Conservation (phyloP, 2,888 invertebrate genomes). For the Pocota personata region DNA sequence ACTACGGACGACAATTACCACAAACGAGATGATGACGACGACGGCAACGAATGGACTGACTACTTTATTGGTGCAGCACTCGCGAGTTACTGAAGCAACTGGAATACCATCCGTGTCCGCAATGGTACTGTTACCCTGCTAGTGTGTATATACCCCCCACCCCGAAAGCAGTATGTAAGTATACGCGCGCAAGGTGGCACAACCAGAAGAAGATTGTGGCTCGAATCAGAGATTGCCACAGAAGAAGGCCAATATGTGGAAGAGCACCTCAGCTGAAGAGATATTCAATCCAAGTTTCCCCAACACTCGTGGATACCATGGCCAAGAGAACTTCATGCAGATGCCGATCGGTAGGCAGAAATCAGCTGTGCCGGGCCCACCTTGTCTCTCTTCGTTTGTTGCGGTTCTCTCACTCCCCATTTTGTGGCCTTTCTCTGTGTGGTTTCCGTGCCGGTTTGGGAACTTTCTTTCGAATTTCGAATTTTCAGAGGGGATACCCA, state of each 20-base stretch:
- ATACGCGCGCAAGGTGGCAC: conserved; percentile 49
- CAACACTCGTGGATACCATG: background rate
- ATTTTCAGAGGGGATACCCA: conserved; percentile 24
- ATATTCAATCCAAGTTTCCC: conserved; percentile 18
- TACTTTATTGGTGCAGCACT: conserved; percentile 68
- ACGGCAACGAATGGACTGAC: conserved; percentile 55
- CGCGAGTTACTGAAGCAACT: conserved; percentile 73
- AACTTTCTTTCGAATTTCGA: conserved; percentile 70
- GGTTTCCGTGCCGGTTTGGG: conserved; percentile 28
- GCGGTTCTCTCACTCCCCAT: background rate
- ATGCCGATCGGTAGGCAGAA: background rate
- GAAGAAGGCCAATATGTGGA: conserved; percentile 8
- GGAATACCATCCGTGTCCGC: conserved; percentile 66
- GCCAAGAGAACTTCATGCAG: background rate
- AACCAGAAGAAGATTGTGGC: conserved; percentile 56
- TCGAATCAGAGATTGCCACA: conserved; percentile 42
- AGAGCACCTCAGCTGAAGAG: conserved; percentile 40
- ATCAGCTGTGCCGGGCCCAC: conserved; percentile 53
- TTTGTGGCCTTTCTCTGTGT: background rate
- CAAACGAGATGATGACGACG: conserved; percentile 10
- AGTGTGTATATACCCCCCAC: conserved; percentile 61
- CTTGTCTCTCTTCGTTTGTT: background rate
- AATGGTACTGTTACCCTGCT: conserved; percentile 72
- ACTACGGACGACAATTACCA: background rate
- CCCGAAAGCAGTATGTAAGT: conserved; percentile 13